These are phyloP conservation scores for Cordilura impudica DNA, from an alignment of 2,888 invertebrate genomes.

Conservation along the genomic window DNA sequence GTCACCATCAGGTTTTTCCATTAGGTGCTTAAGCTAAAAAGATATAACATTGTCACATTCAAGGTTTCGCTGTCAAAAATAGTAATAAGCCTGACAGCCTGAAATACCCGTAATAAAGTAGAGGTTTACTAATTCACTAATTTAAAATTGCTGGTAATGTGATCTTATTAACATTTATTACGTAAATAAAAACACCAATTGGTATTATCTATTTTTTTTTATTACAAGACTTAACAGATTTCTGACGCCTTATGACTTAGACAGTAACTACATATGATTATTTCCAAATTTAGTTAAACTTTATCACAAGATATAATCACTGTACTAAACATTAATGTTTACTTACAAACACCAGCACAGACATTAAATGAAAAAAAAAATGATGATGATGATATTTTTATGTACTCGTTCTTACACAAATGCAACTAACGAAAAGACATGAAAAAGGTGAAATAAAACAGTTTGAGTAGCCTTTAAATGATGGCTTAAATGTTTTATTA, in stretches of 20 bases:
- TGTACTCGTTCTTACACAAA: slow-evolving; percentile 6
- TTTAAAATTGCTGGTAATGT: no score
- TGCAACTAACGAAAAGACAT: neutral
- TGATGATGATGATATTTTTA: slow-evolving; percentile 19
- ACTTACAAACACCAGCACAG: neutral
- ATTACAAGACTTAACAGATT: neutral
- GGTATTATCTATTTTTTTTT: no score
- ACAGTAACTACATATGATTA: neutral
- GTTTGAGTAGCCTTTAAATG: slow-evolving; percentile 56
- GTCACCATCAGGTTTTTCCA: no score
- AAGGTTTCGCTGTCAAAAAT: no score
- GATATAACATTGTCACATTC: no score
- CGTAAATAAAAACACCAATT: neutral
- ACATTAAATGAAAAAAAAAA: neutral
- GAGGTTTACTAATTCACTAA: no score
- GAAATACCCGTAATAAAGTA: no score
- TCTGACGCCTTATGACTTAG: neutral
- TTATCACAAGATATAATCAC: neutral
- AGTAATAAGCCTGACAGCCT: no score
- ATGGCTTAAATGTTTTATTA: slow-evolving; percentile 39
- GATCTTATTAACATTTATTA: no score
- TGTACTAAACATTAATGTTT: neutral
- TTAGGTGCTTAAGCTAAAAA: no score
- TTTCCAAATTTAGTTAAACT: neutral
- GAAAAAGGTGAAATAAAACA: slow-evolving; percentile 40